These are phyloP conservation scores for Manacus vitellinus DNA, from an alignment of 2,113 vertebrate species.

Conservation along the genomic window DNA sequence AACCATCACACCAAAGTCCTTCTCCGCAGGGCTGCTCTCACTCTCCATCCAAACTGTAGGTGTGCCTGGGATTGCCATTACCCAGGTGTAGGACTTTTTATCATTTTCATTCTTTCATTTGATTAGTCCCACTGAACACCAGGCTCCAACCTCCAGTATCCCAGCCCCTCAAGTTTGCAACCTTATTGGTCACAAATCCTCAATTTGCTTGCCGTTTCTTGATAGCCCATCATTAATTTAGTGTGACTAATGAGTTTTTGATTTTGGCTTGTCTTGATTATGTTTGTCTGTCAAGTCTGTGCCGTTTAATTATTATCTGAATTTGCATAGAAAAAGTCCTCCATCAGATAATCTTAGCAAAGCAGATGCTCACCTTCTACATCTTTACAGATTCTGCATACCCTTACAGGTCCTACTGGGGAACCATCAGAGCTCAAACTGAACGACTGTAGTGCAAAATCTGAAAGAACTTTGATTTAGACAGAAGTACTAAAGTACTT, in stretches of 20 bases:
- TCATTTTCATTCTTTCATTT: background rate
- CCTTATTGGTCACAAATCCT: background rate
- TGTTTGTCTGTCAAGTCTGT: background rate
- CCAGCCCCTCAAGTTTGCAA: background rate
- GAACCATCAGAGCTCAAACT: background rate
- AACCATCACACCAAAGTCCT: fast-evolving
- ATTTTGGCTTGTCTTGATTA: background rate
- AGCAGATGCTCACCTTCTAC: background rate
- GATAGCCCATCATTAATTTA: background rate
- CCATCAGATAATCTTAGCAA: background rate
- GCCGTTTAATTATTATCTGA: background rate
- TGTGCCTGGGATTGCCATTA: background rate
- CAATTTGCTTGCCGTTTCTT: background rate
- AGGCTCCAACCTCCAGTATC: background rate
- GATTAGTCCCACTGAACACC: background rate
- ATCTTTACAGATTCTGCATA: background rate
- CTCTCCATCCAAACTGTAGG: background rate
- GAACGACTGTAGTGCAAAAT: background rate
- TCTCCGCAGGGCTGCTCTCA: background rate
- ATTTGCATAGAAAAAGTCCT: background rate
- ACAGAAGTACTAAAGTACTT: background rate
- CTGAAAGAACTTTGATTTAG: background rate
- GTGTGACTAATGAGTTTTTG: background rate
- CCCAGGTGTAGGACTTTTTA: too few relatives aligned
- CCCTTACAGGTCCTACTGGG: background rate